Evolutionary conservation across 2,113 vertebrate genomes (phyloP).

Genomic region (Bos taurus): DNA sequence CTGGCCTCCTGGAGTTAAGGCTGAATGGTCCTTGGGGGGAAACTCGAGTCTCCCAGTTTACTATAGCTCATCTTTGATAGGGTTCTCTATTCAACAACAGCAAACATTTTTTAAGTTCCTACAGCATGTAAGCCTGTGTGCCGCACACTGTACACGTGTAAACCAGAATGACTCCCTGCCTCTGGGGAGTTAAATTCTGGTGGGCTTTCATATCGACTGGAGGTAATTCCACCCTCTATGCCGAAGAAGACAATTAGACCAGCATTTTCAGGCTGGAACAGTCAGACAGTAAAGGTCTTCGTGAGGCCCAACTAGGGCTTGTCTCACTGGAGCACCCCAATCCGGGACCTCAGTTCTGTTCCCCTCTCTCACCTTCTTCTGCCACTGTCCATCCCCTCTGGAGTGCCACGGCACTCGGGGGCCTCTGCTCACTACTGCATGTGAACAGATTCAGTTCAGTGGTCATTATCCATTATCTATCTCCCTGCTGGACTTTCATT

Average conservation of each 20-base stretch:
- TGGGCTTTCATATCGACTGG: neutral
- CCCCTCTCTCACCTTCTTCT: neutral
- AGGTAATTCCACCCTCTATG: neutral
- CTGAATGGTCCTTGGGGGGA: neutral
- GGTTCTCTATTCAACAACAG: accelerated
- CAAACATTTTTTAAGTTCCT: neutral
- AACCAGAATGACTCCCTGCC: neutral
- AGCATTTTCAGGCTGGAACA: neutral
- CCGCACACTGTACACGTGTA: accelerated
- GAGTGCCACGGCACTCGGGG: accelerated
- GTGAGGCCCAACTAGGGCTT: neutral
- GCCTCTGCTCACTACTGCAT: accelerated
- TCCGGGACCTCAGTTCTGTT: neutral
- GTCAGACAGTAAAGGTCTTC: neutral
- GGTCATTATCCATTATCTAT: no score
- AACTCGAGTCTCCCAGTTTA: accelerated
- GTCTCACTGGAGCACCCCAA: accelerated
- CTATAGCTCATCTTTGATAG: no score
- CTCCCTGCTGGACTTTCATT: neutral
- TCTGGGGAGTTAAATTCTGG: neutral
- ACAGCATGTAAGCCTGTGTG: accelerated
- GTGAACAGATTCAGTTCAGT: neutral
- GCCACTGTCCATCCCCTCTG: accelerated
- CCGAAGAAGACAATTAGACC: neutral
- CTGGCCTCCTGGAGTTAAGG: neutral